Percentiles rank a stretch among this genome's conserved stretches.
These are phyloP conservation scores for Sebastes wilsoni DNA, from an alignment of 2,797 vertebrate species.

Conservation along the genomic window DNA sequence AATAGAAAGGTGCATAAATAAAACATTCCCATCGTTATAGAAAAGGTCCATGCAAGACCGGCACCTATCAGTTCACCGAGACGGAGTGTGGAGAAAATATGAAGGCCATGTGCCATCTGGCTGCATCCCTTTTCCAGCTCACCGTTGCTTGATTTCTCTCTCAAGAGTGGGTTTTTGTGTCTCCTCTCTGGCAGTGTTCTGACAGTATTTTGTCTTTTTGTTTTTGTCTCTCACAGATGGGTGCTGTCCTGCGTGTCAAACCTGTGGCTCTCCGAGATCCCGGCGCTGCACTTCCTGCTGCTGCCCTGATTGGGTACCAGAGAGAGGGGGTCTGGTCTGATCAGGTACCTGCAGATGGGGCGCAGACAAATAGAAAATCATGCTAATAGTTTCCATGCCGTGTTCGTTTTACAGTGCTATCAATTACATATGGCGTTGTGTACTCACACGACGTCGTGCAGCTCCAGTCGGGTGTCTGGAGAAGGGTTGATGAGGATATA, in stretches of 20 bases:
- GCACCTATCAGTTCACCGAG: constrained; percentile 39
- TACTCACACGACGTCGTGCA: constrained; percentile 88
- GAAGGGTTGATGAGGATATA: constrained; percentile 90
- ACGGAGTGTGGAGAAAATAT: constrained; percentile 34
- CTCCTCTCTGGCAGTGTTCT: constrained; percentile 24
- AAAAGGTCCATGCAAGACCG: constrained; percentile 76
- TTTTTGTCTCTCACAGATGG: constrained; percentile 79
- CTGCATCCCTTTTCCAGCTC: background rate
- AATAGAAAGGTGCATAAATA: constrained; percentile 77
- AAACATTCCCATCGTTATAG: constrained; percentile 66
- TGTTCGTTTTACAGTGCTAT: background rate
- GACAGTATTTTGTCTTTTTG: constrained; percentile 26
- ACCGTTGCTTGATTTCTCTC: constrained; percentile 13
- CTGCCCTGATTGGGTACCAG: constrained; percentile 82
- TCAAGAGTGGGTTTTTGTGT: constrained; percentile 9
- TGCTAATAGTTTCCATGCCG: background rate
- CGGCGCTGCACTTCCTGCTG: constrained; percentile 78
- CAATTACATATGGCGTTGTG: background rate
- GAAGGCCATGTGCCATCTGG: constrained; percentile 22
- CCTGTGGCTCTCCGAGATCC: constrained; percentile 79
- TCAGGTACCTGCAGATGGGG: constrained; percentile 80
- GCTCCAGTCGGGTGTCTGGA: constrained; percentile 86
- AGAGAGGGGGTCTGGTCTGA: constrained; percentile 87
- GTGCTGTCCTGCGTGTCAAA: constrained; percentile 86
- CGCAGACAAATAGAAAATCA: constrained; percentile 1